These are phyloP conservation scores for Lasioglossum oenotherae DNA, from an alignment of 2,888 invertebrate genomes.

Conservation along the genomic window DNA sequence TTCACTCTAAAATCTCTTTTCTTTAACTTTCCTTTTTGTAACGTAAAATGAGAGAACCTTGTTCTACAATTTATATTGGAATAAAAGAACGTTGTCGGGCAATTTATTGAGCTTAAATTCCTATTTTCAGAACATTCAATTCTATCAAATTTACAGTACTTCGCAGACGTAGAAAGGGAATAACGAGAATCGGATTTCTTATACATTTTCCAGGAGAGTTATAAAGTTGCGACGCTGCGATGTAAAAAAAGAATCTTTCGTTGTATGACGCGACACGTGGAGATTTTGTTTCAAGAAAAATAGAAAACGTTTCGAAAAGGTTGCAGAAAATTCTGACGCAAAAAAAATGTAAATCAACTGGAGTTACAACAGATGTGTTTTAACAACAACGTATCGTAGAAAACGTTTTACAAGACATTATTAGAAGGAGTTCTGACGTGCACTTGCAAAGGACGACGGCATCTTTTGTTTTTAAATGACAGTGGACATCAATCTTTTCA, in stretches of 20 bases:
- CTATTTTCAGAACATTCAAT: background rate
- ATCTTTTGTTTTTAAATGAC: no score
- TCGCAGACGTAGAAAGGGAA: background rate
- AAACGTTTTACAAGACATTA: background rate
- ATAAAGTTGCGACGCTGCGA: background rate
- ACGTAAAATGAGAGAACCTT: background rate
- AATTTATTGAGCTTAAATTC: background rate
- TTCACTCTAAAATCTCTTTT: background rate
- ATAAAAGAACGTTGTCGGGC: background rate
- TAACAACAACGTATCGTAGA: background rate
- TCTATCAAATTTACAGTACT: background rate
- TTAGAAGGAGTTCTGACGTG: background rate
- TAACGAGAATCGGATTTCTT: background rate
- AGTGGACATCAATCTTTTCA: no score
- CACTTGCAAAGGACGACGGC: background rate
- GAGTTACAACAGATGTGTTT: background rate
- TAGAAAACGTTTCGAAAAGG: background rate
- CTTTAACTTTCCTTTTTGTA: background rate
- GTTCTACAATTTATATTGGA: background rate
- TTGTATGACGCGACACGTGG: background rate
- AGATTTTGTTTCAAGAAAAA: background rate
- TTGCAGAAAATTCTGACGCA: background rate
- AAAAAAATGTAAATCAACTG: background rate
- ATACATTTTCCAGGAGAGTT: background rate
- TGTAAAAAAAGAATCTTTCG: background rate